These are phyloP conservation scores for Actinia tenebrosa DNA, from an alignment of 64 coral and sea anemone genomes.

Conservation along the genomic window DNA sequence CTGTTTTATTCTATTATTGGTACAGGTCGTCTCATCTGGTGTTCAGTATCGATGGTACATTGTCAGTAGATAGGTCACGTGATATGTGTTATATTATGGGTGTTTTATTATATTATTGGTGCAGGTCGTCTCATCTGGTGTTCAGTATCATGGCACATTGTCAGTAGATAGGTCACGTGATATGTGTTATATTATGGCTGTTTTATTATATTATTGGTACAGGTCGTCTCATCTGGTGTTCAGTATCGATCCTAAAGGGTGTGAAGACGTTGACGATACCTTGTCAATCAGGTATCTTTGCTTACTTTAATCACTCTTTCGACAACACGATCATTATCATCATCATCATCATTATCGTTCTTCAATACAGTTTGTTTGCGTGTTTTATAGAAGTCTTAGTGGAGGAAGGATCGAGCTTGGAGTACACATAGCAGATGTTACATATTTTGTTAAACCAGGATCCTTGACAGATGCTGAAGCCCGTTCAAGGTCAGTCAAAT, in stretches of 20 bases:
- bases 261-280: constrained; percentile 90
- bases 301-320: no score
- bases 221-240: constrained; percentile 83
- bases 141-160: constrained; percentile 31
- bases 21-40: constrained; percentile 64
- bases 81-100: not conserved
- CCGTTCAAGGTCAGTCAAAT: constrained; percentile 46
- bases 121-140: constrained; percentile 64
- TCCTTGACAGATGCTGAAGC: constrained; percentile 89
- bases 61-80: constrained; percentile 30
- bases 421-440: constrained; percentile 92
- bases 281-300: constrained; percentile 70
- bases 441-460: constrained; percentile 80
- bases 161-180: constrained; percentile 21
- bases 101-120: not conserved
- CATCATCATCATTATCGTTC: not conserved
- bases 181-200: no score
- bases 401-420: constrained; percentile 70
- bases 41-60: constrained; percentile 22
- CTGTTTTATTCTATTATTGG: not conserved
- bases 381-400: constrained; percentile 33
- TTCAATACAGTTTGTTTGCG: not conserved
- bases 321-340: not conserved
- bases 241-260: constrained; percentile 94
- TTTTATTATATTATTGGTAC: not conserved